Evolutionary conservation across 1,140 invertebrate species (phyloP).

Genomic region (Amphibalanus amphitrite): DNA sequence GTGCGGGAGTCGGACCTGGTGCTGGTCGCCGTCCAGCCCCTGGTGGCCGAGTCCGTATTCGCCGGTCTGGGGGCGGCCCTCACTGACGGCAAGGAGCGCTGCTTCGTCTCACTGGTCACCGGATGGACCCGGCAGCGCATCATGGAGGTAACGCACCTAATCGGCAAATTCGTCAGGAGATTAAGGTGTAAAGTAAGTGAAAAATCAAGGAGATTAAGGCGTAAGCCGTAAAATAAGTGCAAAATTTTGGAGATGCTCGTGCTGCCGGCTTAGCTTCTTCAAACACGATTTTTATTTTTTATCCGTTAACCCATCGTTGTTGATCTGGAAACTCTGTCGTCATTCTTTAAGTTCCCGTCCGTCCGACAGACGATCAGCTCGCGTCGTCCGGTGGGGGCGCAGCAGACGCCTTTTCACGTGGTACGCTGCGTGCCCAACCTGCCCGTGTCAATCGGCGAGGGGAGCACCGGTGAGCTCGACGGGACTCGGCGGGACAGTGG

Average conservation of each 20-base stretch:
- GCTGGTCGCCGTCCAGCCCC: background rate
- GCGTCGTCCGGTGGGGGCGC: too few relatives aligned
- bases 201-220: too few relatives aligned
- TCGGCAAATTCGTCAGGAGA: too few relatives aligned
- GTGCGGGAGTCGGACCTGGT: background rate
- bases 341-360: too few relatives aligned
- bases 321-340: too few relatives aligned
- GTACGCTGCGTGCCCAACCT: background rate
- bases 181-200: too few relatives aligned
- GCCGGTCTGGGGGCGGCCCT: background rate
- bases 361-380: background rate
- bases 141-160: background rate
- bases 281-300: too few relatives aligned
- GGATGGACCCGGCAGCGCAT: background rate
- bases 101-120: background rate
- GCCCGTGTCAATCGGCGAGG: background rate
- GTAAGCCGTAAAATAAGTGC: too few relatives aligned
- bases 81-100: background rate
- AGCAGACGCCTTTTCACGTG: background rate
- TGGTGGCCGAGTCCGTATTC: background rate
- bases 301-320: too few relatives aligned
- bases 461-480: background rate
- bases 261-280: too few relatives aligned
- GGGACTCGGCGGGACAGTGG: background rate
- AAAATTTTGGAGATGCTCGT: too few relatives aligned